Base-by-base conservation (phyloP, 2,888 invertebrate genomes). In the Orchestes rusci region DNA sequence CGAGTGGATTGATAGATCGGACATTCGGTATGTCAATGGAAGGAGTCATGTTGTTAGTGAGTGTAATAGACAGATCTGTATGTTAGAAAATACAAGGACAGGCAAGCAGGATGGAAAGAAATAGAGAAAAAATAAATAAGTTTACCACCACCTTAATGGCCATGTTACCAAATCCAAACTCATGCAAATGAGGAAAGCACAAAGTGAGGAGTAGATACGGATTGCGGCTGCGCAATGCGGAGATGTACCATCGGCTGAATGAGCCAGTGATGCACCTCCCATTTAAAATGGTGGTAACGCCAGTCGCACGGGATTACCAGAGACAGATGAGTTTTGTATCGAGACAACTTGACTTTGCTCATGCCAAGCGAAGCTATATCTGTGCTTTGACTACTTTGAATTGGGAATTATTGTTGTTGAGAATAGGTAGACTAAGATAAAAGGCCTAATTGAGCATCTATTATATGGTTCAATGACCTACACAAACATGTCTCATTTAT, bases 251-350 rank as follows among this genome's bases (percentile, higher is more conserved):
- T 58, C 59, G 56, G 58, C 64, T 63, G 43, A 16, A 32, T 16
- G 17, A 38, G 39, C 28, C 16, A 56, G 50, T 57, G 56, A 59
- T 61, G 53, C 57, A 64, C 54, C 58, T 63, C 59, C 59, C 59
- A 55, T 40, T 51, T 55, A 50, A 44, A 46, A 48, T 29, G 16
- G 8, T 20, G 27, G 35, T 27, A 53, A 62, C 61, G 60, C 64
- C 67, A 67, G 56, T 62, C 64, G 65, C 63, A 68, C 68, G 66
- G 69, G 58, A 58, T 62, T 63, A 62, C 66, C 67, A 64, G 69
- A n/a, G n/a, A 68, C 68, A 70, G 69, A 70, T 67, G 69, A 69
- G 65, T 32, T 58, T 34, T 66, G 69, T 69, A 65, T 28, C 58
- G 34, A 33, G 52, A 51, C 60, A 64, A 64, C 61, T 64, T 62